Evolutionary conservation across 1,140 invertebrate genomes (phyloP).

Genomic region (Drosophila sproati): DNA sequence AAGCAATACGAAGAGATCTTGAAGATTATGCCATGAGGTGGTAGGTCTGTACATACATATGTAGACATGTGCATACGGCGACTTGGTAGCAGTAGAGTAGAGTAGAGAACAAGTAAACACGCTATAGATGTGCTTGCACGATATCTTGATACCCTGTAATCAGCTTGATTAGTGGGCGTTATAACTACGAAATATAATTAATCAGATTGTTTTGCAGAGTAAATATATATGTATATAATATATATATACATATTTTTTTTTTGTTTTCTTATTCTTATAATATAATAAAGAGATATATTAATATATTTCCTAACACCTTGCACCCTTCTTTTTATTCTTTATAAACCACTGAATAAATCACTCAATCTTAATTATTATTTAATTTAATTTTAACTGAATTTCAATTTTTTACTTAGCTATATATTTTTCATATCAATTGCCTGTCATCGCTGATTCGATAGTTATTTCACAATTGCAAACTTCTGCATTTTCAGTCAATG

Average conservation of each 20-base stretch:
- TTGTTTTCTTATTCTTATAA: too few species aligned
- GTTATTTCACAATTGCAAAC: neutral
- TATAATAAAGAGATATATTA: too few species aligned
- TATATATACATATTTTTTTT: too few species aligned
- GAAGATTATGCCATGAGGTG: conserved; percentile 51
- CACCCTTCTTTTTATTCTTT: neutral
- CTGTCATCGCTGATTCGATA: neutral
- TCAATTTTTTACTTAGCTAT: neutral
- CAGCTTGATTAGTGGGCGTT: neutral
- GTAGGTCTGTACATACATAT: neutral
- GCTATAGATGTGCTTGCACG: conserved; percentile 1
- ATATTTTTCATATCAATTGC: neutral
- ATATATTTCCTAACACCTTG: neutral
- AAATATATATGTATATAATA: too few species aligned
- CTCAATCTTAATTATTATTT: conserved; percentile 4
- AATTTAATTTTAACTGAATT: neutral
- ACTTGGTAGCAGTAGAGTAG: neutral
- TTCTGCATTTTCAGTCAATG: neutral
- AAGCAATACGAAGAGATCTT: conserved; percentile 56
- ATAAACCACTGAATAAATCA: neutral
- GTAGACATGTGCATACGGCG: neutral
- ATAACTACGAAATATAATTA: neutral
- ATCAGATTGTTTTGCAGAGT: too few species aligned
- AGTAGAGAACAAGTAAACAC: neutral
- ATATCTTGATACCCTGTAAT: conserved; percentile 14